phyloP scores from a whole-genome alignment of 2,113 vertebrate genomes.

The Malaclemys terrapin region DNA sequence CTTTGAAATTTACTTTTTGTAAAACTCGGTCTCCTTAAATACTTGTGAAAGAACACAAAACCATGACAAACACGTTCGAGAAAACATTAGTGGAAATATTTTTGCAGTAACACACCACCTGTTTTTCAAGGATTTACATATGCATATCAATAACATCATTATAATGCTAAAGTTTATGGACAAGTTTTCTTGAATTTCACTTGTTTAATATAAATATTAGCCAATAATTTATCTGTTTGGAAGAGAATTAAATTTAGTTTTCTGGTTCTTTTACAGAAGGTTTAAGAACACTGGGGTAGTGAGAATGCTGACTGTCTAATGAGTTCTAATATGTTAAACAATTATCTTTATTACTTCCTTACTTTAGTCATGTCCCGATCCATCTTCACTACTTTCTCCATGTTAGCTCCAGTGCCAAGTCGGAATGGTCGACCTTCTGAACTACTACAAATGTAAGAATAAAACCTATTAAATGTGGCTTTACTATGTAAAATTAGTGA shows the following conservation, averaged over 20 bases:
- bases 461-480: not conserved
- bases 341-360: conserved; percentile 14
- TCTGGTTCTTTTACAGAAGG: not conserved
- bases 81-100: not conserved
- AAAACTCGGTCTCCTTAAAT: not conserved
- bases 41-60: not conserved
- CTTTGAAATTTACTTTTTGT: not conserved
- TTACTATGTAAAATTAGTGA: not conserved
- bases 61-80: accelerated
- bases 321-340: accelerated
- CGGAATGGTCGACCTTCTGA: conserved; percentile 98
- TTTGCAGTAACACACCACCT: not conserved
- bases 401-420: conserved; percentile 97
- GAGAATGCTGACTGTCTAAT: not conserved
- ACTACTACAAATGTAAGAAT: conserved; percentile 83
- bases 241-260: not conserved
- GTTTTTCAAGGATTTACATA: not conserved
- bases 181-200: not conserved
- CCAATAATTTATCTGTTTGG: not conserved
- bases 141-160: not conserved
- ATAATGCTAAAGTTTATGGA: not conserved
- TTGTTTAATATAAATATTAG: not conserved
- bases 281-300: not conserved
- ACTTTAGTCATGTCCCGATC: conserved; percentile 99
- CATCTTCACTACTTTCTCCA: conserved; percentile 99